Evolutionary conservation across 1,140 invertebrate genomes (phyloP).

Genomic region (Drosophila elegans): DNA sequence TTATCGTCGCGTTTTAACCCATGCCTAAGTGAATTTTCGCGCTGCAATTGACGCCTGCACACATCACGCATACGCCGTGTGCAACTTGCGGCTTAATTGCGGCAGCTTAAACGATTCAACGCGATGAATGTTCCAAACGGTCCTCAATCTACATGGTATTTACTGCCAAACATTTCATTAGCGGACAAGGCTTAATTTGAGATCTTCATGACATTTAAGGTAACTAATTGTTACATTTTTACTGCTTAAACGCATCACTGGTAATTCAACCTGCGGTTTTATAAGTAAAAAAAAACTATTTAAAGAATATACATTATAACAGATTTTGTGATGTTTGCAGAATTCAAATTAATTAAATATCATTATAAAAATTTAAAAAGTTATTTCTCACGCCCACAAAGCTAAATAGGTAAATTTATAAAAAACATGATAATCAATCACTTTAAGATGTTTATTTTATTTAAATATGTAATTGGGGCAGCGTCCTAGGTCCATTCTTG

Average conservation of each 20-base stretch:
- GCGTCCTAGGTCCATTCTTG: not conserved
- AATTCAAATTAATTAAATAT: not conserved
- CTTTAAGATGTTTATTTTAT: not conserved
- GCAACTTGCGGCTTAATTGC: slow-evolving; percentile 38
- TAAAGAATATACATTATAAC: not conserved
- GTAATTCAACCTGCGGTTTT: not conserved
- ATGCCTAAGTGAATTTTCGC: slow-evolving; percentile 53
- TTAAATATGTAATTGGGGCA: not conserved
- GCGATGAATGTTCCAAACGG: slow-evolving; percentile 13
- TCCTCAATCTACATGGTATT: slow-evolving; percentile 2
- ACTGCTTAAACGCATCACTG: too few relatives aligned
- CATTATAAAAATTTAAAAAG: not conserved
- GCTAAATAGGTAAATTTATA: not conserved
- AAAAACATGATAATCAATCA: not conserved
- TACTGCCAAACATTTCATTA: slow-evolving; percentile 32
- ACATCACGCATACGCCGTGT: slow-evolving; percentile 43
- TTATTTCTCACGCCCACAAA: not conserved
- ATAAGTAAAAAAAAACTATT: not conserved
- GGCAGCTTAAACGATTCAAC: slow-evolving; percentile 32
- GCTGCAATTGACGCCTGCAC: slow-evolving; percentile 40
- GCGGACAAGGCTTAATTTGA: not conserved
- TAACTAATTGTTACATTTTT: not conserved
- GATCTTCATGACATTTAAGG: not conserved
- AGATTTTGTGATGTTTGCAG: not conserved
- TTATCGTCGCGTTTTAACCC: slow-evolving; percentile 23